Evolutionary conservation across 2,888 invertebrate species (phyloP), one percentile per base, ranked within the genome.

Genomic region (Psylliodes chrysocephalus): DNA sequence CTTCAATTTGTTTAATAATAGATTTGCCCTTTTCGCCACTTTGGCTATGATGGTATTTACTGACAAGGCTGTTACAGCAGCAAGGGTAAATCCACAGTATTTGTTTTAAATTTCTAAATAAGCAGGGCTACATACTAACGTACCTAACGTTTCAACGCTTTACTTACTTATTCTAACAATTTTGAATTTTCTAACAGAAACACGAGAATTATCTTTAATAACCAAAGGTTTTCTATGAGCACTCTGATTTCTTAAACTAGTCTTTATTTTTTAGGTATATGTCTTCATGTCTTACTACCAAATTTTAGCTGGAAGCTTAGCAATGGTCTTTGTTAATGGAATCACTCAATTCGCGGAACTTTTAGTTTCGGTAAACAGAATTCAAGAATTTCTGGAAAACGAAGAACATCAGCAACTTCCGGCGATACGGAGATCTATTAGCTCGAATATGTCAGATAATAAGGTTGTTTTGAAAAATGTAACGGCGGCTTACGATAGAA

Each of bases 11-110:
- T 94, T 93, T 78, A 92, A 94, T 0, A 91, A 93, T 74, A 89
- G 95, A 68, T 87, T 93, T 40, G 91, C 95, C 0, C 84, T 95
- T 0, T 92, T 92, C 75, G 84, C 90, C 51, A 90, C 92, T 0
- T 86, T 63, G 46, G 38, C 46, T 2, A 52, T 52, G 1, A 63
- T 63, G 63, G 63, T 90, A 0, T 77, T 92, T 10, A 80, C 86
- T 0, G 90, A 89, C 1, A 86, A 90, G 68, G 77, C 82, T 0
- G 83, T 95, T 68, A 88, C 90, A 0, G 90, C 93, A 0, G 90
- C 90, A 72, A 87, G 88, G 73, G 89, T 89, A 82, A 57, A 56
- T 30, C 47, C 12, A 1, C 19, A 25, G 25, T 18, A 3, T 19
- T 22, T 18, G n/a, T n/a, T n/a, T n/a, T n/a, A n/a, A n/a, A n/a